A percentile compares a stretch with the other conserved stretches of the same genome.
phyloP scores from a whole-genome alignment of 2,888 invertebrate species.

The Erebia palarica region DNA sequence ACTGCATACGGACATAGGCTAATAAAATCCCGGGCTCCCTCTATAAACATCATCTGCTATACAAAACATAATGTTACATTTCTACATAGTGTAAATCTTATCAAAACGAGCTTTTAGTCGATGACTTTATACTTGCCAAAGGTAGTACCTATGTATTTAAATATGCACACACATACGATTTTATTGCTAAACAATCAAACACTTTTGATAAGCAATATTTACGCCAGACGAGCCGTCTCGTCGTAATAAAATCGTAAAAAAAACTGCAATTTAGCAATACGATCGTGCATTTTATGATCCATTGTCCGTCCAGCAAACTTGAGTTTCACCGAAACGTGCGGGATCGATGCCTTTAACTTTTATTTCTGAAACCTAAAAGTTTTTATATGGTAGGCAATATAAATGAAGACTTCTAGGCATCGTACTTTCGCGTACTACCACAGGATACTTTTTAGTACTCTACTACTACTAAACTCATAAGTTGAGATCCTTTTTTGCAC shows the following conservation, averaged over 20 bases:
- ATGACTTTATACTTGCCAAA: too few relatives aligned
- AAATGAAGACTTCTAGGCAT: too few relatives aligned
- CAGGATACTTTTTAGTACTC: too few relatives aligned
- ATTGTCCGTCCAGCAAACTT: conserved; percentile 63
- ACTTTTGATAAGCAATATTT: conserved; percentile 6
- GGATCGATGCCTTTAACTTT: neutral
- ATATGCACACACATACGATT: neutral
- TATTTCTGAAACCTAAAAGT: neutral
- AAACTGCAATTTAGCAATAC: conserved; percentile 70
- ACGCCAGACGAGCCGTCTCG: conserved; percentile 4
- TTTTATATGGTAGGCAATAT: neutral
- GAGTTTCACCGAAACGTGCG: conserved; percentile 59
- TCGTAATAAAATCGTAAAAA: conserved; percentile 28
- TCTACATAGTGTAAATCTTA: too few relatives aligned
- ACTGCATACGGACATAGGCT: too few relatives aligned
- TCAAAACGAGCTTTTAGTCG: too few relatives aligned
- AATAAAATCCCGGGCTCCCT: too few relatives aligned
- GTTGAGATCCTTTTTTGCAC: too few relatives aligned
- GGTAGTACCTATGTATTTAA: neutral
- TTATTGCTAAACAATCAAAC: neutral
- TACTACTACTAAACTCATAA: too few relatives aligned
- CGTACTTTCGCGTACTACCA: too few relatives aligned
- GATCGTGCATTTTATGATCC: conserved; percentile 71
- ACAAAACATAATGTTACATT: too few relatives aligned
- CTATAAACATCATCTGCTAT: too few relatives aligned